Conservation (phyloP, 2,888 invertebrate species). For the Folsomia candida region DNA sequence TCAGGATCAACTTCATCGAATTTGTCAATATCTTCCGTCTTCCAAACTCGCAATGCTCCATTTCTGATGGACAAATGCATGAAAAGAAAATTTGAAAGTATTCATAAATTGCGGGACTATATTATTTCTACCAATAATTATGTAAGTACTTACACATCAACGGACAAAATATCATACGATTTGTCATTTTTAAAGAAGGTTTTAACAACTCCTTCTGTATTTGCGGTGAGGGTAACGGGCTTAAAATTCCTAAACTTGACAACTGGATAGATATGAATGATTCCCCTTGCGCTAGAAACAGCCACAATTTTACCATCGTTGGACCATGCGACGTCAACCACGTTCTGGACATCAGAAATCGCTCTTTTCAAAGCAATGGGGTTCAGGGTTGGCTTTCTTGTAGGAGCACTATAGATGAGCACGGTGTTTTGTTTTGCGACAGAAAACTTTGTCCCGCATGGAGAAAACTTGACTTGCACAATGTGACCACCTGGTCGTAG, state of each 20-base stretch:
- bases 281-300: constrained; percentile 86
- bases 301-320: constrained; percentile 82
- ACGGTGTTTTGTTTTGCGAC: constrained; percentile 76
- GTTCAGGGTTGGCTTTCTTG: constrained; percentile 78
- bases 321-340: constrained; percentile 89
- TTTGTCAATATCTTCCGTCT: not conserved
- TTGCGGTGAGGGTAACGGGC: constrained; percentile 74
- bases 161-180: constrained; percentile 78
- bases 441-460: constrained; percentile 89
- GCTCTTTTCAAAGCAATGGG: constrained; percentile 82
- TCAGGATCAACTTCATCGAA: not conserved
- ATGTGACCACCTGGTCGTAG: constrained; percentile 72
- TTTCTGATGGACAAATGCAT: too few relatives aligned
- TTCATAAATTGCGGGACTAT: not conserved
- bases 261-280: constrained; percentile 75
- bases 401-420: constrained; percentile 80
- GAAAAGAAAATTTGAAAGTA: constrained; percentile 14
- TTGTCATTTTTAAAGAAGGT: constrained; percentile 81
- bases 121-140: too few relatives aligned
- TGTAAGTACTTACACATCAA: constrained; percentile 60
- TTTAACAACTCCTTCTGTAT: constrained; percentile 78
- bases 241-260: constrained; percentile 72
- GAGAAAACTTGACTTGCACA: constrained; percentile 74
- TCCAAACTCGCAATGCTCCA: constrained; percentile 59
- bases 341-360: constrained; percentile 64